Conservation (phyloP, 2,797 vertebrate genomes). For the Chaunax sp. region DNA sequence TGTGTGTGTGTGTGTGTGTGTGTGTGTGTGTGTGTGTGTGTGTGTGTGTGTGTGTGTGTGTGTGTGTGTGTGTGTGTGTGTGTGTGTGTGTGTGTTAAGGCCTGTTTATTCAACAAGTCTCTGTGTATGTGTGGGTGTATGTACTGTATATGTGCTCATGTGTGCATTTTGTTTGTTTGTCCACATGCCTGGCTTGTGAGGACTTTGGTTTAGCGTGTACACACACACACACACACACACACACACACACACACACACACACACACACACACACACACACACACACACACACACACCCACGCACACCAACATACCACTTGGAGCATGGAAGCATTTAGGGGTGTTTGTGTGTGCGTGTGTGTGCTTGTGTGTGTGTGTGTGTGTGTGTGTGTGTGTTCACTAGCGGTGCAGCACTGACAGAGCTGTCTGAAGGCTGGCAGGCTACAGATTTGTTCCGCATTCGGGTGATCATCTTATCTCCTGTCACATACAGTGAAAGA, state of each 20-base stretch:
- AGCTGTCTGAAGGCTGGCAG: slow-evolving; percentile 77
- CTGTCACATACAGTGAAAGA: slow-evolving; percentile 80
- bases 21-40: slow-evolving; percentile 21
- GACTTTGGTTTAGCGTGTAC: slow-evolving; percentile 24
- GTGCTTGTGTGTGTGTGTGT: slow-evolving; percentile 32
- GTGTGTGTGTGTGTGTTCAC: slow-evolving; percentile 38
- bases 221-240: not conserved
- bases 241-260: not conserved
- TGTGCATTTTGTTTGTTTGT: slow-evolving; percentile 16
- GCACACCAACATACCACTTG: too few species aligned
- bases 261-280: too few species aligned
- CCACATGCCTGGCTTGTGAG: slow-evolving; percentile 1
- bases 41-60: slow-evolving; percentile 18
- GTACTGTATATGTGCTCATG: slow-evolving; percentile 7
- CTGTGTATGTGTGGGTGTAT: slow-evolving; percentile 9
- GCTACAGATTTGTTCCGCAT: slow-evolving; percentile 78
- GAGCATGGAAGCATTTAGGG: too few species aligned
- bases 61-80: slow-evolving; percentile 28
- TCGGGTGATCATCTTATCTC: slow-evolving; percentile 83
- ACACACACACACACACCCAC: too few species aligned
- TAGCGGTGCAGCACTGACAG: slow-evolving; percentile 66
- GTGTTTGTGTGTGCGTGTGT: not conserved
- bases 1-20: slow-evolving; percentile 16
- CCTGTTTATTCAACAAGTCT: too few species aligned
- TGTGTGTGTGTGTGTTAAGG: slow-evolving; percentile 22